A percentile compares a stretch with the other conserved stretches of the same genome.
These are phyloP conservation scores for Ormyrus labotus DNA, from an alignment of 2,888 invertebrate species.

Conservation along the genomic window DNA sequence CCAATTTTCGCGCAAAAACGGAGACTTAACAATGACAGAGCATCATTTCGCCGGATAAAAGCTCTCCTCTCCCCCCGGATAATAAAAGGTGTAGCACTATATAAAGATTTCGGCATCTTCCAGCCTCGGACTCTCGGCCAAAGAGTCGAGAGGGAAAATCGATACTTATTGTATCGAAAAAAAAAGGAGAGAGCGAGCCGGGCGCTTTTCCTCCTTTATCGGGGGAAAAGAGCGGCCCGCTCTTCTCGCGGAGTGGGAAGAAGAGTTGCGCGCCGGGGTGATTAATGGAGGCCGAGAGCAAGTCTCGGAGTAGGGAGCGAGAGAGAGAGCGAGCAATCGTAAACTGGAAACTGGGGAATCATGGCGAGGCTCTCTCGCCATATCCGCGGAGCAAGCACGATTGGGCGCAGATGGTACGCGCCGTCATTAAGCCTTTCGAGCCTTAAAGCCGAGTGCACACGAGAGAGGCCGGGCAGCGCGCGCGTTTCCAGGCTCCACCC, in stretches of 20 bases:
- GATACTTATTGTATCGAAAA: constrained; percentile 44
- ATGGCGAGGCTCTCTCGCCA: constrained; percentile 61
- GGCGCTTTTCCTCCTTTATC: constrained; percentile 29
- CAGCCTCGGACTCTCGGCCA: neutral
- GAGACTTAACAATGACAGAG: no score
- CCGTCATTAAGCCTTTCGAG: constrained; percentile 59
- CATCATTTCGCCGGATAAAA: no score
- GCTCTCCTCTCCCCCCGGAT: neutral
- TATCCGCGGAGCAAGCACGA: constrained; percentile 60
- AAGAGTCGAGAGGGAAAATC: constrained; percentile 5
- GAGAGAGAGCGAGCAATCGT: constrained; percentile 59
- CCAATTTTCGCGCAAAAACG: no score
- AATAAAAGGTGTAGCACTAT: neutral
- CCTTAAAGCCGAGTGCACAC: constrained; percentile 55
- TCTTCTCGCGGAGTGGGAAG: constrained; percentile 17
- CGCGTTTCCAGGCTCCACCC: no score
- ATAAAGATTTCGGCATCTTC: constrained; percentile 25
- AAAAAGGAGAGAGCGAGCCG: neutral
- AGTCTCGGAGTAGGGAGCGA: constrained; percentile 32
- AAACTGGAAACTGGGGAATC: constrained; percentile 66
- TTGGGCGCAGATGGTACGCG: constrained; percentile 70
- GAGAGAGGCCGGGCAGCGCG: neutral
- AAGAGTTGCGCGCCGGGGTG: constrained; percentile 45
- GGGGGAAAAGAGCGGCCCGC: constrained; percentile 23
- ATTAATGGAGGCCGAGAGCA: constrained; percentile 57